Conservation (phyloP, 2,113 vertebrate genomes). For the Tympanuchus pallidicinctus region DNA sequence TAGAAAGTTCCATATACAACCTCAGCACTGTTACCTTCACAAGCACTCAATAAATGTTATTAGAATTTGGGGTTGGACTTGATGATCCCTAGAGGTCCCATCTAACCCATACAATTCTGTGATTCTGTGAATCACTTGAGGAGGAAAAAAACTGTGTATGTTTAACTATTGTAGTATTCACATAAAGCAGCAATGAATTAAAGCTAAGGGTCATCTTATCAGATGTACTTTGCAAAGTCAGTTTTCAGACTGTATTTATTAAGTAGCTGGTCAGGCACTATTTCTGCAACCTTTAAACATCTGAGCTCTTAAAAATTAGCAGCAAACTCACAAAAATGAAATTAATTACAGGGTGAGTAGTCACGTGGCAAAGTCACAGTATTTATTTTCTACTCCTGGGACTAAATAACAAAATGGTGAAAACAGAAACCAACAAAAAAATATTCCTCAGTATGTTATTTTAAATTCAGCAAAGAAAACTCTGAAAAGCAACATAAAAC, state of each 20-base stretch:
- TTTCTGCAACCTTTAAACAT: neutral
- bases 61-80: neutral
- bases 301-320: neutral
- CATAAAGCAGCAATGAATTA: neutral
- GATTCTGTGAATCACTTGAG: neutral
- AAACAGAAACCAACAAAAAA: neutral
- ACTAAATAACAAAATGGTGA: neutral
- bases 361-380: neutral
- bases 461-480: neutral
- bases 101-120: too few species aligned
- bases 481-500: neutral
- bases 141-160: rapidly evolving
- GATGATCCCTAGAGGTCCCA: too few species aligned
- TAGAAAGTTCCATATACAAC: neutral
- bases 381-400: neutral
- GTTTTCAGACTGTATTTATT: too few species aligned
- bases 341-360: neutral
- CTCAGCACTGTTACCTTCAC: neutral
- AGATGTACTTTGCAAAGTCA: too few species aligned
- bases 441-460: neutral
- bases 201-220: neutral
- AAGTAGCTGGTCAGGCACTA: neutral
- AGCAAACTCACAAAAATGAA: neutral
- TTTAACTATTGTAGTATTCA: neutral
- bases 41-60: neutral